Percentiles rank a stretch among this genome's conserved stretches.
These are phyloP conservation scores for Danionella dracula DNA, from an alignment of 2,797 vertebrate genomes.

Conservation along the genomic window DNA sequence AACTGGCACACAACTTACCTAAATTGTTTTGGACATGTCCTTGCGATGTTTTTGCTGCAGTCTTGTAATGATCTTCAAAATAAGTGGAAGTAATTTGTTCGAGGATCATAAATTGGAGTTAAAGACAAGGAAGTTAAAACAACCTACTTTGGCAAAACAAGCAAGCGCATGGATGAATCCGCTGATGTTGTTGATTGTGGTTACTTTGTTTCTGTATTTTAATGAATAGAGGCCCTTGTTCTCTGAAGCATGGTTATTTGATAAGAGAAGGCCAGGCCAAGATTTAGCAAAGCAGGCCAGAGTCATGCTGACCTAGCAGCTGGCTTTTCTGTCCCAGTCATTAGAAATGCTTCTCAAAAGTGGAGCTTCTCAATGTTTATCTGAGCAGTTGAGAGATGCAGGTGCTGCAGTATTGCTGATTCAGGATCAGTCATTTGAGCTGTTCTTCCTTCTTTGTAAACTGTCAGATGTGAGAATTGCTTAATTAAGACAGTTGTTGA, in stretches of 20 bases:
- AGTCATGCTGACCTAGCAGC: not conserved
- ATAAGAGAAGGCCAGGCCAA: not conserved
- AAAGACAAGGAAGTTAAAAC: constrained; percentile 7
- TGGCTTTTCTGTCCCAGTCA: not conserved
- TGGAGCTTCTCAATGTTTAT: not conserved
- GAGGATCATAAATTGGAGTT: not conserved
- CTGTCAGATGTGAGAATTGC: not conserved
- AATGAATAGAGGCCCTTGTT: constrained; percentile 32
- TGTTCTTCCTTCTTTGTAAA: not conserved
- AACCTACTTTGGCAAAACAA: not conserved
- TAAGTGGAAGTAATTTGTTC: not conserved
- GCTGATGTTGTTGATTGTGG: constrained; percentile 6
- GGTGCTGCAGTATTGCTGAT: not conserved
- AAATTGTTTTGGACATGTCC: no score
- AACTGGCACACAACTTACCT: no score
- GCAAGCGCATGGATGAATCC: not conserved
- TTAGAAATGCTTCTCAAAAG: not conserved
- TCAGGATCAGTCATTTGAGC: not conserved
- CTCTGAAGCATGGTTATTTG: not conserved
- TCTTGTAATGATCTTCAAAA: not conserved
- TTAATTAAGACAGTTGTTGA: not conserved
- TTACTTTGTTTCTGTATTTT: constrained; percentile 30
- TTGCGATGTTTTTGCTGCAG: no score
- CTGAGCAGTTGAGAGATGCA: not conserved
- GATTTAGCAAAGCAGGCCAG: not conserved